Base-by-base conservation (phyloP, 2,113 vertebrate species). In the Talpa occidentalis region DNA sequence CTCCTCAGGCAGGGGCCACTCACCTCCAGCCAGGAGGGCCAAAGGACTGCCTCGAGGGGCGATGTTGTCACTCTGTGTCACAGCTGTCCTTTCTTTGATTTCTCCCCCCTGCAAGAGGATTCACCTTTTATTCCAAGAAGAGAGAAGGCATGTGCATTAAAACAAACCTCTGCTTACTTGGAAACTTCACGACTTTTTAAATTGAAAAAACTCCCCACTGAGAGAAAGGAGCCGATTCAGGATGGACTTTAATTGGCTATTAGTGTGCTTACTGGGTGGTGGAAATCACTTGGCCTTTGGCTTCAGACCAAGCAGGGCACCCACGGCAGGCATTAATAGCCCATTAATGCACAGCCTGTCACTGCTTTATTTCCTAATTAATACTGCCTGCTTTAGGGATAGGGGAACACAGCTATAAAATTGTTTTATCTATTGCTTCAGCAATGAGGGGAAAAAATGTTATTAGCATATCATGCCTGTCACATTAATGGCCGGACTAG, bases 331-430 rank as follows among this genome's bases (percentile, higher is more conserved):
- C 96, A 19, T 94, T 97, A 94, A 83, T 70, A 95, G 87, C 47
- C 62, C 47, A 88, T 97, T 97, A 96, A 94, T 9, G 3, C 62
- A 94, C 67, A 72, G 21, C 92, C 94, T 87, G 73, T 94, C 94
- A 37, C 96, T 92, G 26, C 76, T 88, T 94, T 97, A 74, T 95
- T 97, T 97, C 90, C 97, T 85, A 96, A 97, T 95, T 84, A 28
- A 28, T 88, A 82, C 64, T 0, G 81, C 30, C 5, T 93, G 78
- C 60, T 97, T 96, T 92, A 88, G 24, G 44, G 79, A 86, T 40
- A 70, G 80, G 35, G 95, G 85, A 90, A 93, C 66, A 80, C 59
- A 81, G 49, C 52, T 83, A 74, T 92, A 94, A 96, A 96, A 66
- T 81, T 11, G 93, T 93, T 95, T 96, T 95, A 89, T 93, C 90